A percentile compares a stretch with the other conserved stretches of the same genome.
phyloP scores from a whole-genome alignment of 2,113 vertebrate genomes.

The Mobula birostris region DNA sequence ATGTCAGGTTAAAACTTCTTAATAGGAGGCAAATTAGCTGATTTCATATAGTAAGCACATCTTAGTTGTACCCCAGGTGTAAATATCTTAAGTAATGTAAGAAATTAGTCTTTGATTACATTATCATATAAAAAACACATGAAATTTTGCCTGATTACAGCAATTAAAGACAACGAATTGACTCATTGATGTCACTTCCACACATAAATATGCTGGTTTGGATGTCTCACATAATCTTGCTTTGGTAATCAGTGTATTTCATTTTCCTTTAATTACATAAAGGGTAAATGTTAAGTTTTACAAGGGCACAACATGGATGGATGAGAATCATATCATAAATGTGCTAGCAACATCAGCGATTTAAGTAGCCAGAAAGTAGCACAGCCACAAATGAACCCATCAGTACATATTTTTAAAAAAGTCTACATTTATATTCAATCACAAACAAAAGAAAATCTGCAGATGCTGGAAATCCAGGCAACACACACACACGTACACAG shows the following conservation, averaged over 20 bases:
- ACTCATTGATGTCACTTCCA: background rate
- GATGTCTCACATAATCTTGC: background rate
- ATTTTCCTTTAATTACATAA: background rate
- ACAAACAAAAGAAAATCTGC: too few species aligned
- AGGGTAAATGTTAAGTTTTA: background rate
- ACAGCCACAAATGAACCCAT: background rate
- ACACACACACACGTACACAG: too few species aligned
- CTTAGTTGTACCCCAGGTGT: slow-evolving; percentile 9
- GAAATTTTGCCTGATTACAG: background rate
- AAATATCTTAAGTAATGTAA: background rate
- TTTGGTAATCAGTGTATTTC: background rate
- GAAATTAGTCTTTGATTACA: slow-evolving; percentile 29
- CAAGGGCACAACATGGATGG: background rate
- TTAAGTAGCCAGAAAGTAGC: background rate
- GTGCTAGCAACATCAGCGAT: background rate
- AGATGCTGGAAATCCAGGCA: too few species aligned
- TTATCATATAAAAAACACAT: slow-evolving; percentile 28
- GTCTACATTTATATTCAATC: background rate
- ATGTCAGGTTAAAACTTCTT: background rate
- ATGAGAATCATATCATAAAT: too few species aligned
- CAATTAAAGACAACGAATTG: slow-evolving; percentile 17
- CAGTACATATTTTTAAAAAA: background rate
- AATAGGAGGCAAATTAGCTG: background rate
- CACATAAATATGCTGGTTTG: slow-evolving; percentile 3
- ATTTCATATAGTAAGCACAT: background rate